Conservation (phyloP, 1,140 invertebrate species). For the Dendroctonus valens region DNA sequence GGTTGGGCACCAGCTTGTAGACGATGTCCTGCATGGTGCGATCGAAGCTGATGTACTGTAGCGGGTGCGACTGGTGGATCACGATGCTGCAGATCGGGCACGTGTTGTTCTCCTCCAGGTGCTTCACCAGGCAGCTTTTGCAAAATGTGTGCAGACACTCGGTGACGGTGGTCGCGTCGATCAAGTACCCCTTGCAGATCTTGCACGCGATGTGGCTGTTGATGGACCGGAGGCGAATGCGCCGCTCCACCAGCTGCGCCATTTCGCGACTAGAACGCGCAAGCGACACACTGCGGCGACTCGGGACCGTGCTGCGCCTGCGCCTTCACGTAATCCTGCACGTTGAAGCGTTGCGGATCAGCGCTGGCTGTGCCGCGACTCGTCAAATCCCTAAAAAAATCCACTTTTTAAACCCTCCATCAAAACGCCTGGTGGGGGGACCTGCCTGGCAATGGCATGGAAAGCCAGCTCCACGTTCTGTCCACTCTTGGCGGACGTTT, state of each 20-base stretch:
- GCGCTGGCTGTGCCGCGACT: constrained; percentile 54
- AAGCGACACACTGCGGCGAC: constrained; percentile 51
- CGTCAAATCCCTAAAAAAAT: constrained; percentile 60
- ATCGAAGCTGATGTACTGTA: constrained; percentile 96
- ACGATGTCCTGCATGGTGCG: constrained; percentile 98
- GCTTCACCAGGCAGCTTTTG: constrained; percentile 96
- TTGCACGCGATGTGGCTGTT: constrained; percentile 93
- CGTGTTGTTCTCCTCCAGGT: constrained; percentile 96
- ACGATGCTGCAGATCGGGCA: constrained; percentile 96
- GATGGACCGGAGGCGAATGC: constrained; percentile 85
- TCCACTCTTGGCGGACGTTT: constrained; percentile 83
- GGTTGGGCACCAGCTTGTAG: constrained; percentile 91
- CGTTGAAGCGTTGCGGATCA: constrained; percentile 64
- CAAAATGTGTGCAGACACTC: constrained; percentile 98
- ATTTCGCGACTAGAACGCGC: constrained; percentile 19
- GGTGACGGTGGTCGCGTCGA: constrained; percentile 95
- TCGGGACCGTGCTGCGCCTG: constrained; percentile 56
- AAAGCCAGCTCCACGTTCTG: constrained; percentile 82
- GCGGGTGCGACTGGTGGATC: constrained; percentile 95
- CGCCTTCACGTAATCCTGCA: constrained; percentile 66
- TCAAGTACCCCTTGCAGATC: constrained; percentile 93
- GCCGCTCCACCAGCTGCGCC: constrained; percentile 65
- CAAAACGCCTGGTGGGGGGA: background rate
- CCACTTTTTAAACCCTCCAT: constrained; percentile 35
- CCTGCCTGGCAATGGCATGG: constrained; percentile 70